Base-by-base conservation (phyloP, 2,888 invertebrate genomes). In the Philonicus albiceps region DNA sequence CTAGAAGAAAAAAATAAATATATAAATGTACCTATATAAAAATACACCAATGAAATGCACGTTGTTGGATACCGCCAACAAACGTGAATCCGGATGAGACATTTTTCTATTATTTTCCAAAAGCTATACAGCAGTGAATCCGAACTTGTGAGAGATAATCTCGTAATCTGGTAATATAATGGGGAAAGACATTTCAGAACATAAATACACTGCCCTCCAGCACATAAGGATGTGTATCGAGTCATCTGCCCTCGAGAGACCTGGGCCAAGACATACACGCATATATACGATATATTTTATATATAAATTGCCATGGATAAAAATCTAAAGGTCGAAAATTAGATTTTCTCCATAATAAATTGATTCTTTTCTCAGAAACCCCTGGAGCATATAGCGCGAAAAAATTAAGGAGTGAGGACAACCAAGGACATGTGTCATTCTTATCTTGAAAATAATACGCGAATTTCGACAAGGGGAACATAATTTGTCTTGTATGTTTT, bases 101-200 rank as follows among this genome's bases (percentile, higher is more conserved):
- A 49, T 49, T 78, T 78, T 78, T 78, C 78, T 49, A 78, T 78
- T 78, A 78, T 78, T 78, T 78, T 30, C 27, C 78, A 76, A 43
- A 31, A 78, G 30, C 78, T 49, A 27, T 49, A 64, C 64, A 43
- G 30, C 27, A 30, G 78, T 78, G 78, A 78, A 49, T 78, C 78
- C 78, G 49, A 78, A 78, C 49, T 78, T 49, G n/a, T 27, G 49
- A 78, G 64, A 64, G 78, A 78, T 78, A 78, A 78, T 78, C 78
- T 78, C 78, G 78, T 78, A 78, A 78, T 78, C 78, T 78, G 78
- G n/a, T 78, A 49, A 78, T 78, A 78, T 43, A 78, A 76, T 76
- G 34, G 22, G 40, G 49, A 22, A 78, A 53, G 49, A 78, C 78
- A 78, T 78, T 78, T 30, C 78, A 43, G 7, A 30, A 49, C 78